Conservation (phyloP, 2,888 invertebrate species). For the Macrosiphum euphorbiae region DNA sequence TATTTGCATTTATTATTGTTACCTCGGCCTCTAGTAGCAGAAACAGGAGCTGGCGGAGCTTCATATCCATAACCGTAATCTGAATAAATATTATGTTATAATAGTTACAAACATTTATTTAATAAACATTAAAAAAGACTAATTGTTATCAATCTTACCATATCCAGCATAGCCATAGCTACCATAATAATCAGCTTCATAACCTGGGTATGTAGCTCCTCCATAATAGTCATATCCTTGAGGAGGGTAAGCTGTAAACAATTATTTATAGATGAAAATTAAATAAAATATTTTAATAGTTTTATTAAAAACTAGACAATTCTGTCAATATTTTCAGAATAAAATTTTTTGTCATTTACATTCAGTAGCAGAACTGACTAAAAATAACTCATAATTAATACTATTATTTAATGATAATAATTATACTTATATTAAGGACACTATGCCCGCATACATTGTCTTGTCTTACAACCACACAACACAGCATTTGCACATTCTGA, state of each 20-base stretch:
- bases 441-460: no score
- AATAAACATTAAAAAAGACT: background rate
- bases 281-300: background rate
- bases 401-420: no score
- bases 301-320: background rate
- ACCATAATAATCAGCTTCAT: slow-evolving; percentile 62
- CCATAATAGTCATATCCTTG: slow-evolving; percentile 63
- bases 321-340: background rate
- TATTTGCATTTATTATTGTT: background rate
- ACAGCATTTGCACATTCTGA: no score
- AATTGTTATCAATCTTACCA: slow-evolving; percentile 16
- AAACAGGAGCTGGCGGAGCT: slow-evolving; percentile 61
- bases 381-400: no score
- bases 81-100: background rate
- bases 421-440: background rate
- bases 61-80: slow-evolving; percentile 64
- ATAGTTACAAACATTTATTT: background rate
- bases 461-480: no score
- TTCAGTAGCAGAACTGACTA: slow-evolving; percentile 20
- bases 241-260: slow-evolving; percentile 58
- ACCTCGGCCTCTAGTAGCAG: slow-evolving; percentile 60
- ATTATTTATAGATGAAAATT: background rate
- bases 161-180: slow-evolving; percentile 60
- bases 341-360: background rate
- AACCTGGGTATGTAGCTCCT: slow-evolving; percentile 58